A percentile compares a stretch with the other conserved stretches of the same genome.
Evolutionary conservation across 2,113 vertebrate genomes (phyloP).

Genomic region (Apeltes quadracus): DNA sequence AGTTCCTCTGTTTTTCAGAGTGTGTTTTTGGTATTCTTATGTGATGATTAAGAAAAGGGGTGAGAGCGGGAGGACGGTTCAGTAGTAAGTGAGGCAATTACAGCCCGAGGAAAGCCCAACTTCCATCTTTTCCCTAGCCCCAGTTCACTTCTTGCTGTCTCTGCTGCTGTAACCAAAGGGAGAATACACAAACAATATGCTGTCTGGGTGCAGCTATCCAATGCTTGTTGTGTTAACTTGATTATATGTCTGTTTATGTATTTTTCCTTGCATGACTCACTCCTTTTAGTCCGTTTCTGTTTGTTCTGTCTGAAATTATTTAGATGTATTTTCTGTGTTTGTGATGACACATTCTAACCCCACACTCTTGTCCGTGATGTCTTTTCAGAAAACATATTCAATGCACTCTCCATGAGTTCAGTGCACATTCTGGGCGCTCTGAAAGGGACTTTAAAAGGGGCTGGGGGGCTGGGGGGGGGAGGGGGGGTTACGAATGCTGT

Average conservation of each 20-base stretch:
- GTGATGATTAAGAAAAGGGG: constrained; percentile 15
- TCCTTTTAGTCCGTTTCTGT: constrained; percentile 8
- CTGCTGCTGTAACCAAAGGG: neutral
- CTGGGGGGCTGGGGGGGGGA: too few relatives aligned
- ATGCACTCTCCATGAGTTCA: constrained; percentile 6
- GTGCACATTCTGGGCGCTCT: constrained; percentile 3
- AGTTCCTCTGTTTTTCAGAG: constrained; percentile 30
- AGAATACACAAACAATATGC: neutral
- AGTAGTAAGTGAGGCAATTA: constrained; percentile 16
- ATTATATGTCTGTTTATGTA: constrained; percentile 5
- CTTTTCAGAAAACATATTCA: constrained; percentile 17
- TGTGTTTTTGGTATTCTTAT: constrained; percentile 32
- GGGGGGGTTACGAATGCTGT: neutral
- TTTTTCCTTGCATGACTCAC: constrained; percentile 3
- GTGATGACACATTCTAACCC: constrained; percentile 5
- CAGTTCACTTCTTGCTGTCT: neutral
- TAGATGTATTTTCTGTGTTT: neutral
- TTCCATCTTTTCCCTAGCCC: constrained; percentile 7
- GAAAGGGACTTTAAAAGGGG: constrained; percentile 18
- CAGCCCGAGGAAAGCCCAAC: neutral
- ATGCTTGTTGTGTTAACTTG: neutral
- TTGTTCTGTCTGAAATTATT: neutral
- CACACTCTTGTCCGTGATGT: neutral
- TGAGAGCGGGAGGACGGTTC: neutral
- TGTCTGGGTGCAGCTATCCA: neutral